phyloP scores from a whole-genome alignment of 2,113 vertebrate genomes.

The Mesocricetus auratus region DNA sequence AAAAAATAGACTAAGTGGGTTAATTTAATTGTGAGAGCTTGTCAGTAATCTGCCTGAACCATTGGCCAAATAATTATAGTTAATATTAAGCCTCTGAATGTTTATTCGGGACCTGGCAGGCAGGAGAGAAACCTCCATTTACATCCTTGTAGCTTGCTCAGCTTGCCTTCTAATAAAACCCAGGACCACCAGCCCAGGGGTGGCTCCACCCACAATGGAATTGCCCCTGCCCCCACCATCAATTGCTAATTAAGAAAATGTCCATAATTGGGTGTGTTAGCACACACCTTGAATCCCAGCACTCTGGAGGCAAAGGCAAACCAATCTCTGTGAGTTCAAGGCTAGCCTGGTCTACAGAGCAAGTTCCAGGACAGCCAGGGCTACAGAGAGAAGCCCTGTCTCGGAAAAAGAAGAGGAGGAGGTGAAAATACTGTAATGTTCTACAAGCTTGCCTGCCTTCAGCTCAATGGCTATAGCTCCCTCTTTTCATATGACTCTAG shows the following conservation, averaged over 20 bases:
- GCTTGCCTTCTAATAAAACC: not conserved
- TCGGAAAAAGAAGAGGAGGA: not conserved
- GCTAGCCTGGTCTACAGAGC: not conserved
- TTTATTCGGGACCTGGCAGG: too few species aligned
- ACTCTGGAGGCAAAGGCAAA: not conserved
- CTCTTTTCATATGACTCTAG: not conserved
- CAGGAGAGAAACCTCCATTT: too few species aligned
- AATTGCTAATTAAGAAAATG: slow-evolving; percentile 3
- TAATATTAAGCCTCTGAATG: too few species aligned
- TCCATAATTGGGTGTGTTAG: not conserved
- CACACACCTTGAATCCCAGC: not conserved
- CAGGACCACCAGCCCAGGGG: not conserved
- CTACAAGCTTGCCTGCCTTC: not conserved
- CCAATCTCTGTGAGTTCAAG: not conserved
- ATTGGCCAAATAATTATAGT: too few species aligned
- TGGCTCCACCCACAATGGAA: not conserved
- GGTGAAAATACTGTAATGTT: not conserved
- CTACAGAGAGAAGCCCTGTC: not conserved
- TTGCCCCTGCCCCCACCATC: not conserved
- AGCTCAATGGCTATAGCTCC: not conserved
- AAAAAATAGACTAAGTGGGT: too few species aligned
- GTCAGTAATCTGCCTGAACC: too few species aligned
- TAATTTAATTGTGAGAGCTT: too few species aligned
- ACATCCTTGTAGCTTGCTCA: not conserved
- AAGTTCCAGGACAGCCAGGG: not conserved